Base-by-base conservation (phyloP, 2,113 vertebrate species). In the Tricholaema leucomelas region DNA sequence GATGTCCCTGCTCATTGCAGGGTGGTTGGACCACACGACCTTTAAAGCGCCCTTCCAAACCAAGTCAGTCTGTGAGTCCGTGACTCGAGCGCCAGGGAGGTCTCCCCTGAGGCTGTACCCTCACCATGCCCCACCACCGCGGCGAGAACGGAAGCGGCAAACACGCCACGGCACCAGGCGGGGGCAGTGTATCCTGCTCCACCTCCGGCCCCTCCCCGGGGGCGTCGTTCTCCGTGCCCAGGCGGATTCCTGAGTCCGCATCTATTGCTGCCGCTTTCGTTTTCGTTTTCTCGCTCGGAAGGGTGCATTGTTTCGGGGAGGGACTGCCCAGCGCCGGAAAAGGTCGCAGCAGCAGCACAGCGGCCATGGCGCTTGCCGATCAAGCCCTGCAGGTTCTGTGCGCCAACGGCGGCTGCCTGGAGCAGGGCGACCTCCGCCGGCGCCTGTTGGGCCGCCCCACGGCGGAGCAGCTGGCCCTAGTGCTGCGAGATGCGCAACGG, bases 331-430 rank as follows among this genome's bases (percentile, higher is more conserved):
- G 20, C 7, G 11, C n/a, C 15, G 28, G 64, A 76, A 42, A 12
- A 14, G 7, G 18, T 23, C 6, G 16, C 24, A 1, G 52, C 27
- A 6, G 15, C 19, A 1, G 1, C 2, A 14, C 15, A 2, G 16
- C 4, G 79, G 19, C 19, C 6, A 76, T 86, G 69, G 64, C 42
- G 40, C 5, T 56, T 2, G 25, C 78, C 2, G 0, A 2, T 0
- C 16, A 27, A 38, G 81, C 71, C 12, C 79, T 96, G 44, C 84
- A 36, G 94, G 21, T 28, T 44, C 85, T 98, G 72, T 98, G 97
- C 86, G 67, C 93, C 19, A 84, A 73, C 42, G 97, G 97, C 10
- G 98, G 97, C 86, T 92, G 88, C 86, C 15, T 98, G 95, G 95
- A 96, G 81, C 35, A 86, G 87, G 16, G 12, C 5, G 94, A 97